phyloP scores from a whole-genome alignment of 2,113 vertebrate genomes.

The Siphamia tubifer region DNA sequence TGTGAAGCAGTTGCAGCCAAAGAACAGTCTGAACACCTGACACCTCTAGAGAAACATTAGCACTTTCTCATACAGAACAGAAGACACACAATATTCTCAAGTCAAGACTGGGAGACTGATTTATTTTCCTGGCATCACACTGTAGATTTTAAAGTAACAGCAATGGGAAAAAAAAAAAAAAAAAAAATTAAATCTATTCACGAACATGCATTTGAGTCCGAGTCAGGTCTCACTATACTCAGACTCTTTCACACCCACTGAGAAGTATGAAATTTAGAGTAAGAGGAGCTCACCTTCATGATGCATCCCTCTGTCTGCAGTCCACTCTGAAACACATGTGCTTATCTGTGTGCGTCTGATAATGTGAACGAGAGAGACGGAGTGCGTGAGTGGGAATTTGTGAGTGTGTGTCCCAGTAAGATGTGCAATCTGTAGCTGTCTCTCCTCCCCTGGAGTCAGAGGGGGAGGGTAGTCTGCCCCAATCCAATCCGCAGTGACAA shows the following conservation, averaged over 20 bases:
- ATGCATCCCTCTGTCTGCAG: conserved; percentile 23
- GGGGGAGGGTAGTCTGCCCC: conserved; percentile 16
- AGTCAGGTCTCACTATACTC: background rate
- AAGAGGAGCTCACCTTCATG: conserved; percentile 70
- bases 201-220: background rate
- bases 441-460: conserved; percentile 32
- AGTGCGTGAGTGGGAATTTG: background rate
- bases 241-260: background rate
- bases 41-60: conserved; percentile 12
- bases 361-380: background rate
- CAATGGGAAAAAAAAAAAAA: background rate
- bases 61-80: background rate
- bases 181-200: background rate
- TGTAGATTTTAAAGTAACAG: background rate
- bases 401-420: background rate
- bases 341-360: conserved; percentile 13
- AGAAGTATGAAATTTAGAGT: background rate
- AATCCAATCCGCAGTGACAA: conserved; percentile 23
- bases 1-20: conserved; percentile 17
- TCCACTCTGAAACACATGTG: conserved; percentile 52
- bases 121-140: background rate
- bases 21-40: conserved; percentile 34
- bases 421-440: conserved; percentile 22
- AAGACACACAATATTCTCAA: background rate
- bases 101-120: background rate